These are phyloP conservation scores for Pseudopodoces humilis DNA, from an alignment of 2,113 vertebrate genomes.

Conservation along the genomic window DNA sequence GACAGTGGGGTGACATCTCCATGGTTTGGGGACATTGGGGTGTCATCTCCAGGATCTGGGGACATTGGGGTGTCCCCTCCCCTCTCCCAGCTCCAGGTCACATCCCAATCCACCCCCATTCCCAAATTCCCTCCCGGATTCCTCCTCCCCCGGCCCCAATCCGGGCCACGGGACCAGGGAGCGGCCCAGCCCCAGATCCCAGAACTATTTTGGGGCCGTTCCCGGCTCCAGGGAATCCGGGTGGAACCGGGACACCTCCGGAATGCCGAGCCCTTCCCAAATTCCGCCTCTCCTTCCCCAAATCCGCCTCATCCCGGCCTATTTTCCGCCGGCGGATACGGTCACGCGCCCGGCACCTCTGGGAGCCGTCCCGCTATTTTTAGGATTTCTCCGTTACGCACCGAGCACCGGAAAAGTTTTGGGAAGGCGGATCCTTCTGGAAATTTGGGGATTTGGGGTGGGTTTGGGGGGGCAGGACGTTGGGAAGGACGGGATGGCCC, in stretches of 20 bases:
- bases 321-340: background rate
- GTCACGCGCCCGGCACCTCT: background rate
- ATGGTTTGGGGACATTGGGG: background rate
- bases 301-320: background rate
- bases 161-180: accelerated
- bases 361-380: background rate
- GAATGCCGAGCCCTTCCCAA: background rate
- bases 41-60: background rate
- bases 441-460: background rate
- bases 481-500: background rate
- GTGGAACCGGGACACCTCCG: accelerated
- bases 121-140: background rate
- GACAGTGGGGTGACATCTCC: background rate
- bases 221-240: background rate
- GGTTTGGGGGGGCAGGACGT: accelerated
- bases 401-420: background rate
- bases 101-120: accelerated
- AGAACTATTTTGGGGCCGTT: background rate
- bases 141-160: accelerated
- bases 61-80: background rate
- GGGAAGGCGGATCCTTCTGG: background rate
- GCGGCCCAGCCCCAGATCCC: background rate
- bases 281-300: background rate
- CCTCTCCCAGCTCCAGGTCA: background rate
- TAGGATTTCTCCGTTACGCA: background rate